Evolutionary conservation across 2,797 vertebrate genomes (phyloP).

Genomic region (Chelidonichthys spinosus): DNA sequence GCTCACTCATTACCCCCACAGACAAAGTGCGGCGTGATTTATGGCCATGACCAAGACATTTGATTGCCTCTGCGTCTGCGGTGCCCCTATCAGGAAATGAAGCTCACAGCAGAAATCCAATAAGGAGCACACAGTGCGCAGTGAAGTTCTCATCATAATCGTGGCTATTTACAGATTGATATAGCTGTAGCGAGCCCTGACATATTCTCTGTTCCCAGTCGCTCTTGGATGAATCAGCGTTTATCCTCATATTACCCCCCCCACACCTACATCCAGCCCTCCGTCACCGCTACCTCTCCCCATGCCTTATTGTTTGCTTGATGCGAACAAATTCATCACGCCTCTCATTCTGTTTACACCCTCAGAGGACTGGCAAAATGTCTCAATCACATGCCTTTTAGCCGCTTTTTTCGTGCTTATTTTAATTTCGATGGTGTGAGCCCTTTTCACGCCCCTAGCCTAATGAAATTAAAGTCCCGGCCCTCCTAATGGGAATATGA

Average conservation of each 20-base stretch:
- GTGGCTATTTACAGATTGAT: slow-evolving; percentile 82
- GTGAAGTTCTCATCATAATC: slow-evolving; percentile 76
- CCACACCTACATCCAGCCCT: slow-evolving; percentile 28
- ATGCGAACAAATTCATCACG: slow-evolving; percentile 34
- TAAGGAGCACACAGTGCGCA: slow-evolving; percentile 66
- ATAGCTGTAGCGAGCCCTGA: slow-evolving; percentile 71
- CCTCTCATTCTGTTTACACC: slow-evolving; percentile 58
- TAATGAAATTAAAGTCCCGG: slow-evolving; percentile 28
- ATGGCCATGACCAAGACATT: slow-evolving; percentile 75
- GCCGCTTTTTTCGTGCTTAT: slow-evolving; percentile 38
- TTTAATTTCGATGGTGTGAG: slow-evolving; percentile 50
- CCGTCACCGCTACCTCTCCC: slow-evolving; percentile 24
- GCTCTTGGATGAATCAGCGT: slow-evolving; percentile 66
- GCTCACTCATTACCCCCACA: slow-evolving; percentile 80
- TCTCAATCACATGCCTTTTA: slow-evolving; percentile 61
- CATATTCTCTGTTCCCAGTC: slow-evolving; percentile 64
- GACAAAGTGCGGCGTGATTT: slow-evolving; percentile 82
- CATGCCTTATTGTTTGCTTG: slow-evolving; percentile 46
- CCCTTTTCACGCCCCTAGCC: slow-evolving; percentile 29
- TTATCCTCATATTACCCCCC: slow-evolving; percentile 59
- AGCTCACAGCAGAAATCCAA: slow-evolving; percentile 81
- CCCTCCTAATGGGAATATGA: slow-evolving; percentile 46
- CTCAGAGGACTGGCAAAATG: slow-evolving; percentile 47
- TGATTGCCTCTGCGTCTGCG: slow-evolving; percentile 83
- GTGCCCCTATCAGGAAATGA: slow-evolving; percentile 83